phyloP scores from a whole-genome alignment of 2,888 invertebrate species.

The Capitulum mitella region DNA sequence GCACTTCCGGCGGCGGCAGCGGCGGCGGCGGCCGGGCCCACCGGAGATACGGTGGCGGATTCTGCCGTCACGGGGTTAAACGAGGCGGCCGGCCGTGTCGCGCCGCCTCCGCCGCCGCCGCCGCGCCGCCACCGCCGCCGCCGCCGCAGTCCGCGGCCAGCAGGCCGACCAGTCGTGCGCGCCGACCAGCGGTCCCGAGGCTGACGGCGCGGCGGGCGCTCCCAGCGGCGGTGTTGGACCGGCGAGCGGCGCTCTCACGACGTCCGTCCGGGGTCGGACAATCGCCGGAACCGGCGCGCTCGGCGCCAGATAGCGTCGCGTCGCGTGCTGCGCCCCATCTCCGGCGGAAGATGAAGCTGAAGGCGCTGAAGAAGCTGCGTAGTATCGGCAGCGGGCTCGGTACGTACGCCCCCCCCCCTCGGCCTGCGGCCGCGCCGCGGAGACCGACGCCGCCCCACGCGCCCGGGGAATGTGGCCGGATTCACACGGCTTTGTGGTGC shows the following conservation, averaged over 20 bases:
- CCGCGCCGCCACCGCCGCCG: neutral
- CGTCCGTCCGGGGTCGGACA: neutral
- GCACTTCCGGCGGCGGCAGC: constrained; percentile 16
- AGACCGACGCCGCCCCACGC: neutral
- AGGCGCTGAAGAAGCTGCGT: constrained; percentile 13
- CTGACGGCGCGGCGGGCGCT: neutral
- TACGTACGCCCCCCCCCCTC: too few relatives aligned
- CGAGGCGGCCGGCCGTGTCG: neutral
- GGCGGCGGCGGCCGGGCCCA: too few relatives aligned
- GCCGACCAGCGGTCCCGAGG: too few relatives aligned
- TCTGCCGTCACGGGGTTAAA: constrained; percentile 20
- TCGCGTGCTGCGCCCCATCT: neutral
- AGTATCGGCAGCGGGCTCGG: neutral
- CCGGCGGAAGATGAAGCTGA: constrained; percentile 11
- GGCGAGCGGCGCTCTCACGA: neutral
- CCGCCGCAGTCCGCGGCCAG: neutral
- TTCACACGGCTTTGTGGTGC: constrained; percentile 11
- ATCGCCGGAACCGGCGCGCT: constrained; percentile 1
- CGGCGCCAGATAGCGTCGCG: neutral
- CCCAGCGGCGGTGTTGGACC: too few relatives aligned
- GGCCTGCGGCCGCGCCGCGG: too few relatives aligned
- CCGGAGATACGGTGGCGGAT: neutral
- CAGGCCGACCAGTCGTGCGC: neutral
- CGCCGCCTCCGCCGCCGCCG: neutral
- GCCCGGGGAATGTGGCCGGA: neutral